Evolutionary conservation across 2,888 invertebrate species (phyloP), one percentile per base, ranked within the genome.

Genomic region (Tyria jacobaeae): DNA sequence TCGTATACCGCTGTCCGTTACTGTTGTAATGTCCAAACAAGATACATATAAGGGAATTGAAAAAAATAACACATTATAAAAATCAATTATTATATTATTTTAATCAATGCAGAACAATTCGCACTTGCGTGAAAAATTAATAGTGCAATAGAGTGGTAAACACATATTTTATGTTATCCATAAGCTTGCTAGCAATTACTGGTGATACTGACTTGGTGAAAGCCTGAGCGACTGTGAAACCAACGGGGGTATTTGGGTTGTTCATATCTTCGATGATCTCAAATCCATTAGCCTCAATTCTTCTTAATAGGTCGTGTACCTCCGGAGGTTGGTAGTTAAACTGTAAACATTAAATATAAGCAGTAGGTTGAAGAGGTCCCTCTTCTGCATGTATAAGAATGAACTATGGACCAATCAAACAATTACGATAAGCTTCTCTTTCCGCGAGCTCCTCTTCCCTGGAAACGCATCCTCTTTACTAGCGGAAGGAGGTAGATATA

Each of bases 211-310:
- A 95, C 95, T 90, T 87, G 37, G 91, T 94, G 68, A 93, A 96
- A 0, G 95, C 85, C 80, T 96, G 96, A 0, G 96, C 95, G 17
- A 96, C 88, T 35, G 90, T 83, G 81, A 96, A 96, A 14, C 96
- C 96, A 3, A 94, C 95, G 2, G 94, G 94, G 41, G 94, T 92
- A 39, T 91, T 80, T 0, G 89, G 94, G 39, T 96, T 94, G 77
- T 95, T 96, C 75, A 96, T 89, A 78, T 96, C 96, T 0, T 90
- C 82, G 55, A 94, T 90, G 44, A 95, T 76, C 1, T 95, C 94
- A 17, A 94, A 89, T 0, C 95, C 95, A 3, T 92, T 84, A 75
- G 96, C 94, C 52, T 88, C 85, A 14, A 95, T 95, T 0, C 95
- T 96, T 15, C 85, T 65, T 34, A 96, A 81, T 34, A 96, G 84